These are phyloP conservation scores for Tragelaphus strepsiceros DNA, from an alignment of 2,113 vertebrate genomes.

Conservation along the genomic window DNA sequence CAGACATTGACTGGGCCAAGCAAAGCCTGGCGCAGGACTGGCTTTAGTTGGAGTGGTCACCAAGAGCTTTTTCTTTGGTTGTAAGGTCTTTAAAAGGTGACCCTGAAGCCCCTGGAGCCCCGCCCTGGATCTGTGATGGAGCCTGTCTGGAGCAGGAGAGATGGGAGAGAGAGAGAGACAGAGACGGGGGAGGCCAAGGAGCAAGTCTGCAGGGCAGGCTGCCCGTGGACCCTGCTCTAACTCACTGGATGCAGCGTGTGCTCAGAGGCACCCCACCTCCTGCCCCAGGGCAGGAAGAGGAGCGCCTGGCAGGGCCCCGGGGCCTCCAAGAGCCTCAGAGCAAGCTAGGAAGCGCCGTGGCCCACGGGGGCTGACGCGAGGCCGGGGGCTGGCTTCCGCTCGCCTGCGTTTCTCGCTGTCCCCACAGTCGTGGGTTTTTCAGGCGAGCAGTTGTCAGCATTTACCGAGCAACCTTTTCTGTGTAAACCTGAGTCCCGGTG, in stretches of 20 bases:
- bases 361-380: fast-evolving
- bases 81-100: neutral
- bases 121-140: neutral
- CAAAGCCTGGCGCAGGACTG: neutral
- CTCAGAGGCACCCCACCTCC: neutral
- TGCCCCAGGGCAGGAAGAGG: neutral
- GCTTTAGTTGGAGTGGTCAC: neutral
- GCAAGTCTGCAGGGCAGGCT: neutral
- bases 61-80: neutral
- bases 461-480: neutral
- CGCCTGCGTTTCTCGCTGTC: neutral
- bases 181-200: too few relatives aligned
- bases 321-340: neutral
- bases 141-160: neutral
- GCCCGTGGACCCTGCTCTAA: neutral
- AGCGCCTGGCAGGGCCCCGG: neutral
- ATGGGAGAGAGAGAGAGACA: neutral
- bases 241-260: fast-evolving
- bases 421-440: neutral
- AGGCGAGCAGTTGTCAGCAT: neutral
- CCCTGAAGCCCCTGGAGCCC: neutral
- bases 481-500: neutral
- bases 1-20: neutral
- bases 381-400: neutral
- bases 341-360: neutral